Evolutionary conservation across 2,888 invertebrate genomes (phyloP), one percentile per base, ranked within the genome.

Genomic region (Eurytoma californica): DNA sequence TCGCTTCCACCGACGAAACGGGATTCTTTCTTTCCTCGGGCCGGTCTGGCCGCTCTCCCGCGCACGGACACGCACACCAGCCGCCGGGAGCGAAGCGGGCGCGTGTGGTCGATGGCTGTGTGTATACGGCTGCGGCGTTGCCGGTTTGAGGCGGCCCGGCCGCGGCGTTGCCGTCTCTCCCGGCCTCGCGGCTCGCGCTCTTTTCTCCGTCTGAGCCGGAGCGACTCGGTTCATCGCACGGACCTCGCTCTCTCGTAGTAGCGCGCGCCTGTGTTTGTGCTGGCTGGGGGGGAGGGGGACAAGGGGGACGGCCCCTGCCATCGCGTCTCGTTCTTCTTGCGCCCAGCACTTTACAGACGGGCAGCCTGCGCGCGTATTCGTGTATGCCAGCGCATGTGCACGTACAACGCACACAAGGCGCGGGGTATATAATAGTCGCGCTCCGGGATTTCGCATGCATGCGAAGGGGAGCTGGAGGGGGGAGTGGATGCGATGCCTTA

Each of bases 11-110:
- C 78, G 84, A 85, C 85, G 84, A 87, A 89, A 89, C 89, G 89
- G 88, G 88, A 89, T 89, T 89, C 89, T 87, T 89, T 89, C 89
- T 87, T 88, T 89, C 88, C 87, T 88, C 86, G 86, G 24, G 88
- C 85, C 84, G 86, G 82, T 85, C 85, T 80, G 83, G 86, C 86
- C 87, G 86, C 85, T 86, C 84, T 84, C 82, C 80, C 83, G 58
- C 84, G 20, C 18, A 70, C 24, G 24, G 39, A 30, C 24, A 47
- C 61, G 51, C 24, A 58, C 58, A 58, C 58, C 58, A 14, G 12
- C 39, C 3, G 58, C 16, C 14, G 14, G 24, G 47, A 18, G 65
- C 47, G n/a, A 14, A 16, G 24, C 24, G 63, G 13, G 82, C 67
- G 82, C 82, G 87, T 86, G 80, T 86, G 87, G 86, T 88, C 87